Evolutionary conservation across 2,888 invertebrate genomes (phyloP), one percentile per base, ranked within the genome.

Genomic region (Seira sanloemensis): DNA sequence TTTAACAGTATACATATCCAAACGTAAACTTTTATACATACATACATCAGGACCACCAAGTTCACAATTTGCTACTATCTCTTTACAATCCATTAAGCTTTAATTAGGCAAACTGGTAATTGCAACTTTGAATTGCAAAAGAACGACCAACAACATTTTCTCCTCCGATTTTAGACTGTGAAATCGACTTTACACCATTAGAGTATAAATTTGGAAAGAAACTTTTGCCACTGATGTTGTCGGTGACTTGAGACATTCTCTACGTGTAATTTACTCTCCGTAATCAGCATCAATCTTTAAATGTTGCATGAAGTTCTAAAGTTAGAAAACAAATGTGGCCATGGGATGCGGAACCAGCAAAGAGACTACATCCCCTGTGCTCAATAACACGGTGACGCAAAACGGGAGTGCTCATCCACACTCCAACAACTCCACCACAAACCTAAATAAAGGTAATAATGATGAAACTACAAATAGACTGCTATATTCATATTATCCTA

Each of bases 261-360:
- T 37, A 37, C 5, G 5, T 7, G 37, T 37, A 37, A 37, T 37
- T 37, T 37, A 37, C 37, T 37, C 12, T 4, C 37, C 37, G 37
- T 37, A 37, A 37, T 37, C 37, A 37, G 37, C 37, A 37, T 37
- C 37, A 37, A 37, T 37, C 37, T 37, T 71, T 27, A n/a, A 65
- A 25, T 67, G 24, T 79, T 50, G 23, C 18, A 73, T 79, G 67
- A 24, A 26, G 5, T 74, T 37, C 68, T 67, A 50, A 72, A 77
- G 50, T 68, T 77, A 54, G 27, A 54, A 65, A 82, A 82, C 77
- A 83, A 83, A 82, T 86, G 84, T 74, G 78, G 87, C 86, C 77
- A 88, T 88, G 88, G 88, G 88, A 87, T 88, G 88, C 75, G 88
- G 88, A 83, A 81, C 84, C 74, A 87, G 87, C 80, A 88, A 84